These are phyloP conservation scores for Drosophila nr. perissopoda DNA, from an alignment of 2,888 invertebrate genomes.

Conservation along the genomic window DNA sequence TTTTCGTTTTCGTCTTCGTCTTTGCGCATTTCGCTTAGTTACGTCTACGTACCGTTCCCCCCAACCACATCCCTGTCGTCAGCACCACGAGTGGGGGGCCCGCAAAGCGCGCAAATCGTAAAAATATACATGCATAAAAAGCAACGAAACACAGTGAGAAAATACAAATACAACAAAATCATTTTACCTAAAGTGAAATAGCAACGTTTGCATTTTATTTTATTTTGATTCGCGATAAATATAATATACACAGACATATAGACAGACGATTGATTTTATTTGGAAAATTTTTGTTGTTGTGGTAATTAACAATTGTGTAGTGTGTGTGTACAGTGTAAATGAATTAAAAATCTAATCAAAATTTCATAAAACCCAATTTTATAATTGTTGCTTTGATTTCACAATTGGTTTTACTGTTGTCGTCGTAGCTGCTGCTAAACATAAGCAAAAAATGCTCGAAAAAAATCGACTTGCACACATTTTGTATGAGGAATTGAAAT, in stretches of 20 bases:
- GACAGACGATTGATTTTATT: not conserved
- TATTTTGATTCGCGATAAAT: slow-evolving; percentile 22
- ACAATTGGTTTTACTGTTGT: slow-evolving; percentile 6
- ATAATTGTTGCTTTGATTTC: slow-evolving; percentile 28
- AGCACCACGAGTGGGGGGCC: not conserved
- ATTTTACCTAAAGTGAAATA: slow-evolving; percentile 48
- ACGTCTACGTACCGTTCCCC: slow-evolving; percentile 26
- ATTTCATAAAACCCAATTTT: slow-evolving; percentile 11
- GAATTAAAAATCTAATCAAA: slow-evolving; percentile 21
- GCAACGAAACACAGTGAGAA: slow-evolving; percentile 53
- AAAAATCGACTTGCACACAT: not conserved
- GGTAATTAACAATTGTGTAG: slow-evolving; percentile 28
- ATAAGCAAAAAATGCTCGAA: slow-evolving; percentile 1
- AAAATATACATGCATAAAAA: slow-evolving; percentile 49
- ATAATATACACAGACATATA: slow-evolving; percentile 5
- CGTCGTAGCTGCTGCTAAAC: slow-evolving; percentile 11
- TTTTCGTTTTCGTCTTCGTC: slow-evolving; percentile 37
- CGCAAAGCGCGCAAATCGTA: slow-evolving; percentile 51
- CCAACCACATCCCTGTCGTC: slow-evolving; percentile 10
- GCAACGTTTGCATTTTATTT: slow-evolving; percentile 16
- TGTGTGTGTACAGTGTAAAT: slow-evolving; percentile 26
- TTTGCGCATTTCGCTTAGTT: slow-evolving; percentile 55
- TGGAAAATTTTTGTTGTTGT: slow-evolving; percentile 21
- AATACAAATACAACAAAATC: slow-evolving; percentile 38
- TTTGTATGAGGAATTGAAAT: slow-evolving; percentile 21